A percentile compares a stretch with the other conserved stretches of the same genome.
phyloP scores from a whole-genome alignment of 2,797 vertebrate species.

The Pitangus sulphuratus region DNA sequence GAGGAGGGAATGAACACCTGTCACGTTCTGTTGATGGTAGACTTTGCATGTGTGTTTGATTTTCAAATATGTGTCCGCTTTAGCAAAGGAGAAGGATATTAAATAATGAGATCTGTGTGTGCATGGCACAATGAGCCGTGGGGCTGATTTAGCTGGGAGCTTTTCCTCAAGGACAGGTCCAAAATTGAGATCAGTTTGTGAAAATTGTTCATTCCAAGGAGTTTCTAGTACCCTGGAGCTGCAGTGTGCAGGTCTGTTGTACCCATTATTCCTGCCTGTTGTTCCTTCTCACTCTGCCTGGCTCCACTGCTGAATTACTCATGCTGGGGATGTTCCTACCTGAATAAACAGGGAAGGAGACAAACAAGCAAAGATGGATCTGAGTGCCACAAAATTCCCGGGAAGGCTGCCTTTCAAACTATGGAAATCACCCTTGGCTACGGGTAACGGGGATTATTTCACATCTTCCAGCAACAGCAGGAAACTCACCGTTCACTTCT shows the following conservation, averaged over 20 bases:
- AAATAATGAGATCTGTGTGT: background rate
- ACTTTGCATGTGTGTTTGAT: background rate
- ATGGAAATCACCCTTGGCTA: background rate
- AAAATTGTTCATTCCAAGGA: background rate
- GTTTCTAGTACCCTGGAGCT: background rate
- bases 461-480: background rate
- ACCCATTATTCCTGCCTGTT: accelerated
- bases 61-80: accelerated
- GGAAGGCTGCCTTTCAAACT: background rate
- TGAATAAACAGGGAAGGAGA: background rate
- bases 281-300: background rate
- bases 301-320: background rate
- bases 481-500: background rate
- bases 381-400: background rate
- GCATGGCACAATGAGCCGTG: background rate
- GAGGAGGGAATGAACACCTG: background rate
- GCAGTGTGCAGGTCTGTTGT: background rate
- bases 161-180: background rate
- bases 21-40: background rate
- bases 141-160: background rate
- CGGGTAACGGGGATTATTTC: background rate
- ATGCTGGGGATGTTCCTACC: background rate
- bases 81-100: background rate
- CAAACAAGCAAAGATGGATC: background rate
- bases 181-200: background rate